These are phyloP conservation scores for Tortrix viridana DNA, from an alignment of 2,888 invertebrate species.

Conservation along the genomic window DNA sequence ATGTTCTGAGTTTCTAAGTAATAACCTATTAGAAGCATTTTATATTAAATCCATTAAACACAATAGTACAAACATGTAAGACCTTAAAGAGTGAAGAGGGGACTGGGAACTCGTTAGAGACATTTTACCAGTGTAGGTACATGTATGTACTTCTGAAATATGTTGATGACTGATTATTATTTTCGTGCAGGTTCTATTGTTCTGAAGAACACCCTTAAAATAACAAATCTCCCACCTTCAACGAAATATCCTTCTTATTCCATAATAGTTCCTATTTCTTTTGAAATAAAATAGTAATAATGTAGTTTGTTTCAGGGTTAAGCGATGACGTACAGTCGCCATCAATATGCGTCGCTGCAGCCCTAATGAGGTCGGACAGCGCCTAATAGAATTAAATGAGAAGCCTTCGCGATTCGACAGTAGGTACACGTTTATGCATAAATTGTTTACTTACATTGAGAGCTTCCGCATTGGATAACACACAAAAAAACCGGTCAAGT, in stretches of 20 bases:
- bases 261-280: not conserved
- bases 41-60: not conserved
- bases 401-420: not conserved
- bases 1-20: not conserved
- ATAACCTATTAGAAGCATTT: not conserved
- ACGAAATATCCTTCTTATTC: not conserved
- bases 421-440: not conserved
- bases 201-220: not conserved
- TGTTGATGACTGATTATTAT: too few species aligned
- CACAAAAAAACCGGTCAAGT: too few species aligned
- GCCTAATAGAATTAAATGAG: conserved; percentile 76
- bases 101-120: too few species aligned
- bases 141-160: too few species aligned
- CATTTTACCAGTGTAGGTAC: too few species aligned
- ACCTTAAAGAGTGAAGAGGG: not conserved
- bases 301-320: conserved; percentile 26
- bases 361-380: conserved; percentile 72
- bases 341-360: conserved; percentile 72
- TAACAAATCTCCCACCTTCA: not conserved
- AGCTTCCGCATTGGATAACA: not conserved
- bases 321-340: conserved; percentile 71
- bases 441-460: not conserved
- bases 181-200: too few species aligned
- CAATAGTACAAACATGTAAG: not conserved
- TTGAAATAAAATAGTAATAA: conserved; percentile 6